Percentiles rank a stretch among this genome's conserved stretches.
phyloP scores from a whole-genome alignment of 2,113 vertebrate species.

The Picathartes gymnocephalus region DNA sequence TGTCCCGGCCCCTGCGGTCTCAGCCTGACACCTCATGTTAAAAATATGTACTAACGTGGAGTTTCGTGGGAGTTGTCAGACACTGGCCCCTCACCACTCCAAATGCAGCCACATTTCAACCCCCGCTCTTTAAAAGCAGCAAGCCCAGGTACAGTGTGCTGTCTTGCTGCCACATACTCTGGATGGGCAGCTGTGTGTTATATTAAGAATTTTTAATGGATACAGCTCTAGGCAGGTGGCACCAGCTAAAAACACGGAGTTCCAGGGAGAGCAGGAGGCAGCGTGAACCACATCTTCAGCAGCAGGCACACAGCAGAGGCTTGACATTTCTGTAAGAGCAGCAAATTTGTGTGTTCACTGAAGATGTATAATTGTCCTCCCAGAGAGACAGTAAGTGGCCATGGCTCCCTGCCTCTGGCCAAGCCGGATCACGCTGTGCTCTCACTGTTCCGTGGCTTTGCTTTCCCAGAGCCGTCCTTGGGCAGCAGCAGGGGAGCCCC shows the following conservation, averaged over 20 bases:
- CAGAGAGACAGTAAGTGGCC: not conserved
- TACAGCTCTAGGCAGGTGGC: conserved; percentile 17
- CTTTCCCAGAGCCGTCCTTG: not conserved
- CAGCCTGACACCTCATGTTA: not conserved
- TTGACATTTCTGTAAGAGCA: conserved; percentile 19
- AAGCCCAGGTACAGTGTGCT: not conserved
- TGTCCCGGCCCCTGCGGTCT: not conserved
- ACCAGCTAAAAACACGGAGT: not conserved
- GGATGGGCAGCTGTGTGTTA: not conserved
- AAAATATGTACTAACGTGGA: not conserved
- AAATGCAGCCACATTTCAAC: not conserved
- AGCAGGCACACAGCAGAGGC: not conserved
- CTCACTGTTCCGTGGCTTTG: not conserved
- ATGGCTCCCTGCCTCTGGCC: not conserved
- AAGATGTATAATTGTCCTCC: not conserved
- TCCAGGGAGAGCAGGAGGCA: not conserved
- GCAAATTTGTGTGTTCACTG: not conserved
- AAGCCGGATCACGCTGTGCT: fast-evolving
- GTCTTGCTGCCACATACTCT: not conserved
- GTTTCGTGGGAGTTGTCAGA: not conserved
- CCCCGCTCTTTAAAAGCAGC: not conserved
- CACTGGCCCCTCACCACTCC: not conserved
- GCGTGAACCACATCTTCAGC: not conserved
- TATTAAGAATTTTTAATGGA: conserved; percentile 12
- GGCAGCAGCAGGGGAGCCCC: not conserved